Evolutionary conservation across 2,113 vertebrate genomes (phyloP).

Genomic region (Vimba vimba): DNA sequence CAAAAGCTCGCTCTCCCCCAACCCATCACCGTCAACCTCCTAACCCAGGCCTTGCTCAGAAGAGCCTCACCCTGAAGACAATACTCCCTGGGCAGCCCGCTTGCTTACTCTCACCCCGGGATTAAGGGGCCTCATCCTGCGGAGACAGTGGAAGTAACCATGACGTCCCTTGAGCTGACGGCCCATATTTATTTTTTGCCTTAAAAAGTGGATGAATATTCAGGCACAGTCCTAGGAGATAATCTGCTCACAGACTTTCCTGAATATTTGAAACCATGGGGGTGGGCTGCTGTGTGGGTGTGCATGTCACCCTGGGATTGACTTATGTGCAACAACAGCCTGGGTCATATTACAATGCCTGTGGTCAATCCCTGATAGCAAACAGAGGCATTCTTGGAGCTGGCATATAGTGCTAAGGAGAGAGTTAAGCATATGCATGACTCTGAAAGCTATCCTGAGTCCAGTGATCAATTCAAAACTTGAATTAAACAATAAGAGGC

Average conservation of each 20-base stretch:
- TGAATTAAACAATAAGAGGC: slow-evolving; percentile 10
- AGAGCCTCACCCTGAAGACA: slow-evolving; percentile 52
- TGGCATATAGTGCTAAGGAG: slow-evolving; percentile 17
- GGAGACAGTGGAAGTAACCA: slow-evolving; percentile 68
- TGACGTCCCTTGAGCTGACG: slow-evolving; percentile 70
- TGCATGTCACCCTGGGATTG: slow-evolving; percentile 49
- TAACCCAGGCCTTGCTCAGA: slow-evolving; percentile 28
- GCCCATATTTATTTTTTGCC: slow-evolving; percentile 78
- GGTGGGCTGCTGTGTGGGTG: slow-evolving; percentile 52
- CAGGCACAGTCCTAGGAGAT: slow-evolving; percentile 67
- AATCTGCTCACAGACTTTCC: slow-evolving; percentile 69
- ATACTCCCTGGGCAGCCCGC: slow-evolving; percentile 70
- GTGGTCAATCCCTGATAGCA: slow-evolving; percentile 53
- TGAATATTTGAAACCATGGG: slow-evolving; percentile 60
- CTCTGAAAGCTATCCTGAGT: slow-evolving; percentile 56
- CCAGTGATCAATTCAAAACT: slow-evolving; percentile 21
- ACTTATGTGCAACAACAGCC: slow-evolving; percentile 58
- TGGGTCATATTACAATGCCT: slow-evolving; percentile 48
- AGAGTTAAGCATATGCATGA: slow-evolving; percentile 49
- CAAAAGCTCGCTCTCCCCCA: slow-evolving; percentile 47
- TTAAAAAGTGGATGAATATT: slow-evolving; percentile 77
- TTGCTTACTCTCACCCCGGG: slow-evolving; percentile 69
- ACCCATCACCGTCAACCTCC: slow-evolving; percentile 4
- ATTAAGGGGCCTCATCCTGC: slow-evolving; percentile 73
- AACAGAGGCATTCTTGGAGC: slow-evolving; percentile 63